Base-by-base conservation (phyloP, 2,888 invertebrate species). In the Neelides folsomi region DNA sequence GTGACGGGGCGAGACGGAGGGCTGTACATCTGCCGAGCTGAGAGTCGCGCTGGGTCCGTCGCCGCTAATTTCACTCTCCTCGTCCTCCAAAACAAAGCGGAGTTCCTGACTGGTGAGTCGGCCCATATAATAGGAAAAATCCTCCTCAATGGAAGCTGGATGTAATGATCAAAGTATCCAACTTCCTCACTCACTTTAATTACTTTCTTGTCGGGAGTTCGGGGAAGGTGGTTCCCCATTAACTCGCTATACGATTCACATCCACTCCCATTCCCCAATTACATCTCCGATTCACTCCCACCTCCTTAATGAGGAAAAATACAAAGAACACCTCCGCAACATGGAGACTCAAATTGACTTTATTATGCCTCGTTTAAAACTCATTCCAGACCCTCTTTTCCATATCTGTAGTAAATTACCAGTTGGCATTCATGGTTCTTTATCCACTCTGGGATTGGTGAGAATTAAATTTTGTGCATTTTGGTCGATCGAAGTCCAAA, bases 31-130 rank as follows among this genome's bases (percentile, higher is more conserved):
- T 87, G 87, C 67, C 76, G 79, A 50, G 86, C 86, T 0, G 84
- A 86, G 69, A 86, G 86, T 67, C 79, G 82, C 69, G 86, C 86
- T 4, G 86, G 86, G 1, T 78, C 77, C 66, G 81, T 80, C 10
- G 81, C 83, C 70, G 81, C 81, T 18, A 80, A 80, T 66, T 79
- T 86, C 52, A 82, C 79, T 53, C 72, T 87, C 64, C 76, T 79
- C 1, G 79, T 86, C 56, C 79, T 81, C 41, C 77, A 79, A 59
- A 79, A 77, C 60, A 64, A 58, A 48, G 77, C 79, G 35, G 60
- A 63, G 34, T 49, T 54, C 18, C 45, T 58, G 18, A 52, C 60
- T 45, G 63, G 60, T 63, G 47, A 52, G n/a, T n/a, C 3, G 3
- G 8, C n/a, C 12, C 27, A 12, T 35, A 27, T 27, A 39, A 6